Conservation (phyloP, 1,140 invertebrate species). For the Conus ventricosus region DNA sequence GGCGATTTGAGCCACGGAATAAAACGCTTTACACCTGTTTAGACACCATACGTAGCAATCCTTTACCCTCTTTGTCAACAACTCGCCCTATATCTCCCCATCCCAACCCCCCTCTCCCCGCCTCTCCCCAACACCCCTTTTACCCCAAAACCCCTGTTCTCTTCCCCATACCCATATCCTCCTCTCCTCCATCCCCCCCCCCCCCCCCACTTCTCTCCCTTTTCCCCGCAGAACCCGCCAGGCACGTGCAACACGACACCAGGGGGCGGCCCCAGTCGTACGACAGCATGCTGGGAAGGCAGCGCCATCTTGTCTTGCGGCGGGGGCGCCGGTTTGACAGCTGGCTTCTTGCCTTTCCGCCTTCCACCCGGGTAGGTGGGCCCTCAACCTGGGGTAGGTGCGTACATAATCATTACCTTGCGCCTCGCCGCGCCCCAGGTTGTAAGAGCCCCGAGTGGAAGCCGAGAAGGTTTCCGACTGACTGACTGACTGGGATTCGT, state of each 20-base stretch:
- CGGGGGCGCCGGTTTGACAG: background rate
- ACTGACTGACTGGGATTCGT: background rate
- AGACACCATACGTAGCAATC: too few species aligned
- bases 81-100: background rate
- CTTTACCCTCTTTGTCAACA: background rate
- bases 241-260: conserved; percentile 20
- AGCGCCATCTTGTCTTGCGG: conserved; percentile 20
- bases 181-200: too few species aligned
- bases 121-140: background rate
- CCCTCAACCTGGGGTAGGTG: background rate
- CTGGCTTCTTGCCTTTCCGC: conserved; percentile 13
- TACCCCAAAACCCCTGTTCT: too few species aligned
- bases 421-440: background rate
- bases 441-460: too few species aligned
- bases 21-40: too few species aligned
- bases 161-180: too few species aligned
- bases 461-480: too few species aligned
- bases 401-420: conserved; percentile 23
- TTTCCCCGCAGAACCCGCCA: background rate
- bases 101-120: background rate
- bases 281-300: conserved; percentile 25
- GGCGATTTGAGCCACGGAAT: too few species aligned
- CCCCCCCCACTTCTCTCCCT: too few species aligned
- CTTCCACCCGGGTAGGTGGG: background rate
- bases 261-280: conserved; percentile 17